These are phyloP conservation scores for Ectobius pallidus DNA, from an alignment of 2,888 invertebrate genomes.

Conservation along the genomic window DNA sequence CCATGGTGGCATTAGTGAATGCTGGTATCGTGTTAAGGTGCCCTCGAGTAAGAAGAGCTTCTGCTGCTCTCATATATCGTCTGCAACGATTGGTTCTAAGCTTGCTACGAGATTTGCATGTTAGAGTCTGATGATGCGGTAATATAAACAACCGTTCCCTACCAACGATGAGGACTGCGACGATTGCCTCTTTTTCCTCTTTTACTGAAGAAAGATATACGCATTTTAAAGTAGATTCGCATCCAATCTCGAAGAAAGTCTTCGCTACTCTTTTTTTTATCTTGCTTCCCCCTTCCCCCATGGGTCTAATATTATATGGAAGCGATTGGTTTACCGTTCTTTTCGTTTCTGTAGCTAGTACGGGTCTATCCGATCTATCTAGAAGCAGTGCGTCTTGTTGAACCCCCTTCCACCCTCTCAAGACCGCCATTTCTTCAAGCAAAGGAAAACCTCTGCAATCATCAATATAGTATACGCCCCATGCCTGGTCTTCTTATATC, in stretches of 20 bases:
- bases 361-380: slow-evolving; percentile 7
- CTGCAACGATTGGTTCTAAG: slow-evolving; percentile 33
- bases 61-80: slow-evolving; percentile 31
- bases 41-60: background rate
- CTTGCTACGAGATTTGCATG: slow-evolving; percentile 20
- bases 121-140: slow-evolving; percentile 36
- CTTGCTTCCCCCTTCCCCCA: slow-evolving; percentile 22
- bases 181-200: background rate
- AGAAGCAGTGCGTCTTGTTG: background rate
- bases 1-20: no score
- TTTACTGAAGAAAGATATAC: slow-evolving; percentile 26
- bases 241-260: slow-evolving; percentile 39
- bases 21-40: slow-evolving; percentile 4
- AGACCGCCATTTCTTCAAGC: no score
- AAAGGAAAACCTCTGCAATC: slow-evolving; percentile 35
- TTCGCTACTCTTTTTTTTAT: slow-evolving; percentile 7
- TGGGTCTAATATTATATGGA: slow-evolving; percentile 39
- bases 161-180: background rate
- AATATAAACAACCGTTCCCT: slow-evolving; percentile 22
- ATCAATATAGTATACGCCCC: slow-evolving; percentile 25
- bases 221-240: slow-evolving; percentile 35
- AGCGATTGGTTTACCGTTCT: slow-evolving; percentile 38
- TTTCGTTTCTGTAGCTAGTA: slow-evolving; percentile 3
- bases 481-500: background rate
- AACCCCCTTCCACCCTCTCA: background rate